These are phyloP conservation scores for Mystacides longicornis DNA, from an alignment of 2,888 invertebrate genomes.

Conservation along the genomic window DNA sequence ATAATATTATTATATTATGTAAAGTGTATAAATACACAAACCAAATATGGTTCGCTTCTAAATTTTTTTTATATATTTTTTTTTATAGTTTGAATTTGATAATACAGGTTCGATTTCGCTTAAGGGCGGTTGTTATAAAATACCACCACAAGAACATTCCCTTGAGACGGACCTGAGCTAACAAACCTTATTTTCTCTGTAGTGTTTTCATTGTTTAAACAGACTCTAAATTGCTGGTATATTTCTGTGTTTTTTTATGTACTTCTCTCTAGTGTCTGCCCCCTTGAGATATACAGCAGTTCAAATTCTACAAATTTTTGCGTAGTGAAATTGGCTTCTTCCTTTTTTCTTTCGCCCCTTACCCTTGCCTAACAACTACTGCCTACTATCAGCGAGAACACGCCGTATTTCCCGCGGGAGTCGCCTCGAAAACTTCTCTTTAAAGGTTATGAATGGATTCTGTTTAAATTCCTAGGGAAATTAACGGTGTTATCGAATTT, in stretches of 20 bases:
- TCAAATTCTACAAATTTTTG: background rate
- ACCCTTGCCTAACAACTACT: too few relatives aligned
- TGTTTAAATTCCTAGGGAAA: background rate
- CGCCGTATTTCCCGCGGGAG: background rate
- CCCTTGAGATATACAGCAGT: background rate
- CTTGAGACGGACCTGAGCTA: too few relatives aligned
- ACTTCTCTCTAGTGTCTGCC: background rate
- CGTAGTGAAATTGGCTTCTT: background rate
- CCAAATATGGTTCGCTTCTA: too few relatives aligned
- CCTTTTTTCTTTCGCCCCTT: background rate
- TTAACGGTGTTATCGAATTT: background rate
- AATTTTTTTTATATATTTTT: too few relatives aligned
- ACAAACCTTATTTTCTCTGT: too few relatives aligned
- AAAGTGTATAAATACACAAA: too few relatives aligned
- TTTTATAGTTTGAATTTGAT: too few relatives aligned
- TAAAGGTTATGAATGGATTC: background rate
- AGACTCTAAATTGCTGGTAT: background rate
- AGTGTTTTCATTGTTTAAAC: slow-evolving; percentile 1
- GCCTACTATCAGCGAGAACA: background rate
- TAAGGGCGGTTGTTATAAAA: too few relatives aligned
- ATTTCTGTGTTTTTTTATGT: background rate
- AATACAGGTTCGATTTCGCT: too few relatives aligned
- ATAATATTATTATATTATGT: too few relatives aligned
- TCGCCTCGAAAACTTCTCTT: background rate
- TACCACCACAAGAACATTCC: too few relatives aligned